Base-by-base conservation (phyloP, 2,888 invertebrate genomes). In the Hesperia comma region DNA sequence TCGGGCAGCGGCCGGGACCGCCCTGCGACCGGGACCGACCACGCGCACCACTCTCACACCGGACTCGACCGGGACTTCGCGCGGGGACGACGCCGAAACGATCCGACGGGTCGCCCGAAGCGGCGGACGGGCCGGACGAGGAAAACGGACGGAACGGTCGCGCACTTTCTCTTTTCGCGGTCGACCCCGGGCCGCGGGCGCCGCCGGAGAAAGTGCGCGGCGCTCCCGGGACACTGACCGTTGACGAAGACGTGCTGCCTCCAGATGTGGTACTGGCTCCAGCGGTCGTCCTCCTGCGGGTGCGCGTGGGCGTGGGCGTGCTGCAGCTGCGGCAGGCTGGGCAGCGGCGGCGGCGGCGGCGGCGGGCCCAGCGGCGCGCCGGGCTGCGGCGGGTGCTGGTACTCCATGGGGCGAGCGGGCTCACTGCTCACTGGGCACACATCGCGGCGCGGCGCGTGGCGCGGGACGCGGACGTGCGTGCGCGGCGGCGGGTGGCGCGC, bases 211-310 rank as follows among this genome's bases (percentile, higher is more conserved):
- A 86, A 87, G 86, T 84, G 80, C 77, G 79, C 75, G 74, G 78
- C 78, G 80, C 78, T 75, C 75, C 79, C 77, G 70, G 75, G 73
- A 74, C 77, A 90, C 94, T 93, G 95, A 96, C 95, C 95, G 89
- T 96, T 96, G 89, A 96, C 95, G 85, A 96, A 95, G 84, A 96
- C 95, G 85, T 96, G 96, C 87, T 96, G 96, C 78, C 96, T 93
- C 96, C 96, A 96, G 74, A 96, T 94, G 86, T 96, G 96, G 85
- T 96, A 96, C 92, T 96, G 96, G 76, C 94, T 94, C 96, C 96
- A 96, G 81, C 93, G 94, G 85, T 93, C 94, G 83, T 94, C 95
- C 78, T 93, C 94, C 81, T 37, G 37, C 3, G 37, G 37, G 12
- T 37, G 37, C 37, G 37, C 37, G 37, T 93, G 93, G 67, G 94